Percentiles rank a stretch among this genome's conserved stretches.
Conservation (phyloP, 2,888 invertebrate genomes). For the Charanyca ferruginea region DNA sequence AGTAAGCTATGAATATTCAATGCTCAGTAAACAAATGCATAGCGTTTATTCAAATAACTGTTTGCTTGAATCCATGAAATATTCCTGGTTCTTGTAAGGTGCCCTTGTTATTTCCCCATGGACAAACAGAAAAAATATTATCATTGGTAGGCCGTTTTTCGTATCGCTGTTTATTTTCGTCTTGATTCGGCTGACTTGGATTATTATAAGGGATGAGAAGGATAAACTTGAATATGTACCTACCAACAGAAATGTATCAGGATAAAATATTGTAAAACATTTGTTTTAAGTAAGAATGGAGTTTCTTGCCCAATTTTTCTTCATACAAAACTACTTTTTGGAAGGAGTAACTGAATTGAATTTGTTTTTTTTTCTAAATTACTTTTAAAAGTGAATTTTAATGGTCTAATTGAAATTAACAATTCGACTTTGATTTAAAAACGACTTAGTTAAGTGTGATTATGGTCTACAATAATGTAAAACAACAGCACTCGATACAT, state of each 20-base stretch:
- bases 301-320: too few species aligned
- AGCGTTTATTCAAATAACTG: conserved; percentile 3
- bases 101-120: conserved; percentile 33
- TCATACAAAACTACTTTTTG: too few species aligned
- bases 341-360: too few species aligned
- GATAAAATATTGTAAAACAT: neutral
- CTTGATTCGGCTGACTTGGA: neutral
- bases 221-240: neutral
- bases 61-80: conserved; percentile 5
- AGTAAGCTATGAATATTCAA: conserved; percentile 22
- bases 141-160: neutral
- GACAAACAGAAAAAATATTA: conserved; percentile 28
- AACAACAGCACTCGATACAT: too few species aligned
- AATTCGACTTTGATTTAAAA: too few species aligned
- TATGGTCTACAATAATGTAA: too few species aligned
- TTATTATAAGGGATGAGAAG: neutral
- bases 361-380: too few species aligned
- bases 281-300: too few species aligned
- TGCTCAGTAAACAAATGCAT: conserved; percentile 7
- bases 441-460: too few species aligned
- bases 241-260: too few species aligned
- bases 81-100: conserved; percentile 12
- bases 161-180: conserved; percentile 3
- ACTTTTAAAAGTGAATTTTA: too few species aligned
- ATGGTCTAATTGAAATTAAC: too few species aligned